These are phyloP conservation scores for Pentalonia nigronervosa DNA, from an alignment of 1,140 invertebrate species.

Conservation along the genomic window DNA sequence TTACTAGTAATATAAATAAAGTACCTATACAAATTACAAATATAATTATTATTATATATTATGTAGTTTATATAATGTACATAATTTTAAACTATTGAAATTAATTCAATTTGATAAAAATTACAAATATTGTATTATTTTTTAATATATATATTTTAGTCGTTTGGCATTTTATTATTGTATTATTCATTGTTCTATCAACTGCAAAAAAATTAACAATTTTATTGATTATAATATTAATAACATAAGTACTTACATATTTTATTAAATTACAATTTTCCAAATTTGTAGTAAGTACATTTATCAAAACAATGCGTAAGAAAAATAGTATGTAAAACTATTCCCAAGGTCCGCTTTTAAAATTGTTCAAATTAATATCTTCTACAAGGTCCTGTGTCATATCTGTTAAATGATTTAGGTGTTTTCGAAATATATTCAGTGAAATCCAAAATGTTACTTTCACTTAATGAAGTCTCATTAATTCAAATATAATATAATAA, in stretches of 20 bases:
- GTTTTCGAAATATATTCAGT: background rate
- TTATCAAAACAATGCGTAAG: background rate
- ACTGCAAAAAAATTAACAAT: background rate
- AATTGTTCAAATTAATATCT: background rate
- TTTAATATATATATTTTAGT: background rate
- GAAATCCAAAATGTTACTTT: conserved; percentile 26
- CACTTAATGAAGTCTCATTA: background rate
- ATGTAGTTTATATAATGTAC: background rate
- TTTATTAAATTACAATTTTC: background rate
- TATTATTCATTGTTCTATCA: background rate
- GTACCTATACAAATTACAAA: background rate
- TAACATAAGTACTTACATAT: background rate
- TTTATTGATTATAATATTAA: background rate
- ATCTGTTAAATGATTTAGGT: background rate
- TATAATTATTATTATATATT: too few species aligned
- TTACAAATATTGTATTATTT: background rate
- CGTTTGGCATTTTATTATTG: background rate
- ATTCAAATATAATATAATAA: background rate
- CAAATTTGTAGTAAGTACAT: background rate
- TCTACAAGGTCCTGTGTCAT: background rate
- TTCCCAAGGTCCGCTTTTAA: background rate
- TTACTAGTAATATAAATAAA: background rate
- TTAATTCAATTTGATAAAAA: background rate
- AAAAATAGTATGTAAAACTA: background rate
- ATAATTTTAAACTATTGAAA: background rate